These are phyloP conservation scores for Eulithis prunata DNA, from an alignment of 2,888 invertebrate genomes.

Conservation along the genomic window DNA sequence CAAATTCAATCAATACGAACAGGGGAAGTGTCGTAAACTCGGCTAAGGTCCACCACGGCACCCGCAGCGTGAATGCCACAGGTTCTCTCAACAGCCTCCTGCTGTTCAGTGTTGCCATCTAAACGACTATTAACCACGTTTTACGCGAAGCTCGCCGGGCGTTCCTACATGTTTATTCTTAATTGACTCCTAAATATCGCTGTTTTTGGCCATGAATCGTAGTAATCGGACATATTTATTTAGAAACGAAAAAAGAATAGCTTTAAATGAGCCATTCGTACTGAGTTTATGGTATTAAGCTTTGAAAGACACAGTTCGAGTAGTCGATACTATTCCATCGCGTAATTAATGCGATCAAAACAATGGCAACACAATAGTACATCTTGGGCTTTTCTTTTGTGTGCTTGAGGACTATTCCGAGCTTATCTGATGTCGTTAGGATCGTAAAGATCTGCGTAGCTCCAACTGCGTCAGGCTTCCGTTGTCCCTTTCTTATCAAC, in stretches of 20 bases:
- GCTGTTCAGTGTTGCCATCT: conserved; percentile 73
- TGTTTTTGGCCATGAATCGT: conserved; percentile 75
- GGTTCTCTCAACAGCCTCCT: conserved; percentile 67
- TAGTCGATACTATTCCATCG: conserved; percentile 61
- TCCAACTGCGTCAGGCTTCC: conserved; percentile 61
- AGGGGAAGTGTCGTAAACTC: conserved; percentile 68
- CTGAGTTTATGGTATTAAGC: conserved; percentile 45
- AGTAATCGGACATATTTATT: conserved; percentile 76
- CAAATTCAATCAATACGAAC: conserved; percentile 69
- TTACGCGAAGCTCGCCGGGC: conserved; percentile 70
- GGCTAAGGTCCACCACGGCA: conserved; percentile 51
- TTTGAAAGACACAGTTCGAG: conserved; percentile 36
- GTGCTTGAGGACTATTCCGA: conserved; percentile 55
- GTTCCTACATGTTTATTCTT: conserved; percentile 72
- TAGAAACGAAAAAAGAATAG: conserved; percentile 57
- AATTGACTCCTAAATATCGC: conserved; percentile 79
- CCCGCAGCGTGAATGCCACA: conserved; percentile 62
- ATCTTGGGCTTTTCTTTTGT: conserved; percentile 67
- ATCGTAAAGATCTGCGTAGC: conserved; percentile 65
- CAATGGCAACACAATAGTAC: conserved; percentile 72
- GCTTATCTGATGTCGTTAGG: conserved; percentile 75
- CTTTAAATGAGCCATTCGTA: conserved; percentile 59
- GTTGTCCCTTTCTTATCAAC: conserved; percentile 62
- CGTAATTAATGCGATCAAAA: conserved; percentile 68
- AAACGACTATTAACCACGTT: conserved; percentile 74